Conservation (phyloP, 2,888 invertebrate species). For the Aquatica leii region DNA sequence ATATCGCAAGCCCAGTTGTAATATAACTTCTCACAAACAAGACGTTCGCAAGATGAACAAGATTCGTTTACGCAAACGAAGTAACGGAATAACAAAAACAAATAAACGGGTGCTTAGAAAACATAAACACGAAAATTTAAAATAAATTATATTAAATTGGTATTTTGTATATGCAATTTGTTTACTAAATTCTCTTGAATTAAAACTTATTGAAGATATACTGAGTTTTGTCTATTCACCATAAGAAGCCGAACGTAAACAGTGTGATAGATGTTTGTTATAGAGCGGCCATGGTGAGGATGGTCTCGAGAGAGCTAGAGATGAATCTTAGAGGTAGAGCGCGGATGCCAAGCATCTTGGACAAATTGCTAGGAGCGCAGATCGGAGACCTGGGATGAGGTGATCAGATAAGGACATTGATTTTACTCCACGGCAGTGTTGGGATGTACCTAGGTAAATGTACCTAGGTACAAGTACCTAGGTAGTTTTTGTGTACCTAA, state of each 20-base stretch:
- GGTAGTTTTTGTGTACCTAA: too few relatives aligned
- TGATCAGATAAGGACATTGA: conserved; percentile 40
- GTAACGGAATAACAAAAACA: too few relatives aligned
- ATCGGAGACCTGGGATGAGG: conserved; percentile 49
- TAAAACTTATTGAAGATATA: conserved; percentile 32
- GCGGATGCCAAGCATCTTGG: conserved; percentile 53
- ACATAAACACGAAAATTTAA: too few relatives aligned
- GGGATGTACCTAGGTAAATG: too few relatives aligned
- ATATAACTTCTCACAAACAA: too few relatives aligned
- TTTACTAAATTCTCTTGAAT: conserved; percentile 12
- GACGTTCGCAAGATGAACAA: too few relatives aligned
- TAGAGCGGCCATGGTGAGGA: conserved; percentile 60
- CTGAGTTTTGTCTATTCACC: conserved; percentile 51
- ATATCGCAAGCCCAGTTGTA: too few relatives aligned
- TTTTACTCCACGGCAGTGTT: conserved; percentile 45
- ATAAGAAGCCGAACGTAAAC: conserved; percentile 55
- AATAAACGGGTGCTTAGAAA: too few relatives aligned
- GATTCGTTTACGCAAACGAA: too few relatives aligned
- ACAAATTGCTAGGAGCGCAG: conserved; percentile 59
- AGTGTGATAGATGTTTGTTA: conserved; percentile 61
- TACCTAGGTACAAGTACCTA: too few relatives aligned
- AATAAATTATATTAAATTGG: too few relatives aligned
- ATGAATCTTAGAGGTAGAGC: conserved; percentile 60
- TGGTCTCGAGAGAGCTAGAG: conserved; percentile 55
- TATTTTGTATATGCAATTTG: too few relatives aligned